Percentiles rank a stretch among this genome's conserved stretches.
Evolutionary conservation across 2,113 vertebrate genomes (phyloP).

Genomic region (Phasianus colchicus): DNA sequence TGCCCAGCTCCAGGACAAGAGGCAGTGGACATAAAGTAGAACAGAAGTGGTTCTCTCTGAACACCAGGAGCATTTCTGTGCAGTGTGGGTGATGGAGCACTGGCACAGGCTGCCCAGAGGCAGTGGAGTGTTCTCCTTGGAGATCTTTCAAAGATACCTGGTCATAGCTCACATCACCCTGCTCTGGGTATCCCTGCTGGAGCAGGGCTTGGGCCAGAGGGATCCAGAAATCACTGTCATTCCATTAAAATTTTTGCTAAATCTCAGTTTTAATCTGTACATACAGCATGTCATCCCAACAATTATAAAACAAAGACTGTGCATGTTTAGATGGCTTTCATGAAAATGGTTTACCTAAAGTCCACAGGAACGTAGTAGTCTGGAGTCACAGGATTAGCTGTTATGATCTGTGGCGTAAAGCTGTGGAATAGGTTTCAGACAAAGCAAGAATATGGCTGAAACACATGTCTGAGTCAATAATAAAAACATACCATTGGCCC

Average conservation of each 20-base stretch:
- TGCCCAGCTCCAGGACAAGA: background rate
- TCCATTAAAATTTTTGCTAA: background rate
- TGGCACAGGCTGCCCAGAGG: background rate
- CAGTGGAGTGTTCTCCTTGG: background rate
- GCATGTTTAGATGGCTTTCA: background rate
- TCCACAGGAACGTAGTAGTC: too few relatives aligned
- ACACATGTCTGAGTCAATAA: background rate
- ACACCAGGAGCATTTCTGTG: background rate
- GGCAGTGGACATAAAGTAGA: background rate
- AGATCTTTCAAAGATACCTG: background rate
- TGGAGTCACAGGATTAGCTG: background rate
- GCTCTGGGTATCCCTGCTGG: background rate
- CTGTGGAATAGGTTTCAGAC: background rate
- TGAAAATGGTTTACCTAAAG: background rate
- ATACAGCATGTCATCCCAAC: background rate
- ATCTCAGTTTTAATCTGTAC: background rate
- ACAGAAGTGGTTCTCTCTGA: background rate
- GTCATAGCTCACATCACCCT: background rate
- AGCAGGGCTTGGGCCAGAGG: background rate
- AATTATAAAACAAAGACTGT: background rate
- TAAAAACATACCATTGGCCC: background rate
- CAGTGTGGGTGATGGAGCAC: background rate
- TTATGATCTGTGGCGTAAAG: background rate
- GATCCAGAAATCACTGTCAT: background rate
- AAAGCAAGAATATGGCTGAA: background rate